These are phyloP conservation scores for Xestia rhomboidea DNA, from an alignment of 2,888 invertebrate species.

Conservation along the genomic window DNA sequence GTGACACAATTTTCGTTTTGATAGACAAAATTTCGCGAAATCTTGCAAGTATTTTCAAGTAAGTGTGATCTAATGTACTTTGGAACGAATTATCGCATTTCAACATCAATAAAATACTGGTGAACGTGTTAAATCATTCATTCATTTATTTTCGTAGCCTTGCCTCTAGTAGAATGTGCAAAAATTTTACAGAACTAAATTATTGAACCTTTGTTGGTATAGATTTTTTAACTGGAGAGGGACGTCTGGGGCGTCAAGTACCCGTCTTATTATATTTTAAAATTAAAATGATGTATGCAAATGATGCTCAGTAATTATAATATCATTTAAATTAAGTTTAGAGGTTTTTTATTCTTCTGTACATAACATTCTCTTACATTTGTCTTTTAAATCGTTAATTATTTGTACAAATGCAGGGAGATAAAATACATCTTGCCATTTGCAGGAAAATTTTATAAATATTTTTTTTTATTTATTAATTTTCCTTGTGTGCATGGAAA, in stretches of 20 bases:
- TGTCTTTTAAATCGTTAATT: not conserved
- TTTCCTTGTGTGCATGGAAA: too few species aligned
- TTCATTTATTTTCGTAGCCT: not conserved
- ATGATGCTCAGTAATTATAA: not conserved
- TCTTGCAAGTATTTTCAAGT: constrained; percentile 12
- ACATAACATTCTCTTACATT: not conserved
- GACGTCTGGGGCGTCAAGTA: not conserved
- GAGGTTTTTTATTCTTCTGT: not conserved
- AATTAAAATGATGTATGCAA: not conserved
- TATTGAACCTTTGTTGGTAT: not conserved
- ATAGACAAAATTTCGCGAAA: not conserved
- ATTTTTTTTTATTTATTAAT: not conserved
- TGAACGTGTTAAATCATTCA: not conserved
- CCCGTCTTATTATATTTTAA: not conserved
- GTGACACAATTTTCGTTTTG: not conserved
- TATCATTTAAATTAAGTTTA: not conserved
- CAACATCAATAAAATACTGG: not conserved
- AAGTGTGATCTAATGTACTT: constrained; percentile 31
- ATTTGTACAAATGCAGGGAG: not conserved
- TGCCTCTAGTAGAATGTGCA: not conserved
- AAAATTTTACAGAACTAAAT: not conserved
- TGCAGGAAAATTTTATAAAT: not conserved
- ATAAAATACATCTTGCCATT: not conserved
- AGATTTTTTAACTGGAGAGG: not conserved
- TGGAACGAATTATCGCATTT: constrained; percentile 12